Evolutionary conservation across 1,140 invertebrate genomes (phyloP).

Genomic region (Hormaphis cornu): DNA sequence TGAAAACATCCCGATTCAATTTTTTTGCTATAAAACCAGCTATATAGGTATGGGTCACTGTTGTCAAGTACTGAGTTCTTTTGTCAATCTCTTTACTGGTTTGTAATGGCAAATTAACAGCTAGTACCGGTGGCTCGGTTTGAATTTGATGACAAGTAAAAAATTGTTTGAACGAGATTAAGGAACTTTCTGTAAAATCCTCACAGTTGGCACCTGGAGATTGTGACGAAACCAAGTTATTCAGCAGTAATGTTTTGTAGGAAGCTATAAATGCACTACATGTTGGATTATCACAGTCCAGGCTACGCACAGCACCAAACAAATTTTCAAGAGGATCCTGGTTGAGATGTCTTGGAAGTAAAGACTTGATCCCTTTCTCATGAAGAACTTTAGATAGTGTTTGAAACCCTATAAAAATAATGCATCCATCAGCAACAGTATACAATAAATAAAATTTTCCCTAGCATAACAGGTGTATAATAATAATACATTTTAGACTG

Average conservation of each 20-base stretch:
- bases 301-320: too few relatives aligned
- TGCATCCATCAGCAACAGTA: too few relatives aligned
- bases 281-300: too few relatives aligned
- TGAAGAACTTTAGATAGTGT: too few relatives aligned
- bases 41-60: neutral
- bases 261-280: too few relatives aligned
- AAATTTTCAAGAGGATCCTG: too few relatives aligned
- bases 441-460: too few relatives aligned
- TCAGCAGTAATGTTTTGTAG: neutral
- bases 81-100: neutral
- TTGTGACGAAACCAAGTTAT: neutral
- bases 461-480: too few relatives aligned
- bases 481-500: too few relatives aligned
- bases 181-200: neutral
- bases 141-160: neutral
- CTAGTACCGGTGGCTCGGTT: neutral
- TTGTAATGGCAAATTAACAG: neutral
- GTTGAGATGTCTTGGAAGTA: too few relatives aligned
- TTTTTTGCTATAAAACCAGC: neutral
- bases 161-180: neutral
- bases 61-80: neutral
- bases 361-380: too few relatives aligned
- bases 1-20: neutral
- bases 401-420: too few relatives aligned
- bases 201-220: neutral